Evolutionary conservation across 2,888 invertebrate species (phyloP).

Genomic region (Ptycholaimellus sp.): DNA sequence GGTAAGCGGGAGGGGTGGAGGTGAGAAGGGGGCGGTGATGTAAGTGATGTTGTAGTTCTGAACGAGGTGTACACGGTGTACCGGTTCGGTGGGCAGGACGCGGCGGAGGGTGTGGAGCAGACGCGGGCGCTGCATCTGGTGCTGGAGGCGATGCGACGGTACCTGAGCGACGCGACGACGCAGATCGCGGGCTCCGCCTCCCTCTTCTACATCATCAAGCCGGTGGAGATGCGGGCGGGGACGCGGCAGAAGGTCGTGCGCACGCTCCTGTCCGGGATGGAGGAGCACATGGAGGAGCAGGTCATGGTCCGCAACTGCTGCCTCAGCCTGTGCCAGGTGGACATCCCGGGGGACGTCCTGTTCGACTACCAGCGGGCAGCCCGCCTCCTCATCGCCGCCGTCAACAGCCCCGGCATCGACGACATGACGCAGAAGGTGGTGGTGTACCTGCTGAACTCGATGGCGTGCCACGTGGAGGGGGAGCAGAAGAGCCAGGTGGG

Average conservation of each 20-base stretch:
- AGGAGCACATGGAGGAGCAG: constrained; percentile 20
- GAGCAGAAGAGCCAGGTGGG: constrained; percentile 70
- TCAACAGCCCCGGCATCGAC: constrained; percentile 34
- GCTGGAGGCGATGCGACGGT: constrained; percentile 64
- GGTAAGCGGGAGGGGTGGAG: too few species aligned
- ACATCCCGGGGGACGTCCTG: constrained; percentile 66
- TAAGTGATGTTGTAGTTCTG: too few species aligned
- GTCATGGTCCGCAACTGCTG: constrained; percentile 82
- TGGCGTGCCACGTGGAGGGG: constrained; percentile 87
- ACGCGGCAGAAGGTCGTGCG: constrained; percentile 18
- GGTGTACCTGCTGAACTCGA: constrained; percentile 71
- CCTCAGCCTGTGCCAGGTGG: constrained; percentile 72
- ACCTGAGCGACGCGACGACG: constrained; percentile 59
- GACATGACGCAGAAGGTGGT: constrained; percentile 78
- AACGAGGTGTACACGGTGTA: constrained; percentile 49
- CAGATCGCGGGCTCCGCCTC: constrained; percentile 69
- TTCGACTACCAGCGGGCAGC: constrained; percentile 22
- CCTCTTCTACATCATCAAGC: constrained; percentile 50
- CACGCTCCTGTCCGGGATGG: constrained; percentile 18
- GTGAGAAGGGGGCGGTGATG: too few species aligned
- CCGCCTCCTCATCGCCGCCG: constrained; percentile 18
- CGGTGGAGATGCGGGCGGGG: constrained; percentile 17
- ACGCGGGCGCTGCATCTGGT: constrained; percentile 36
- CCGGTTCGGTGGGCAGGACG: constrained; percentile 19
- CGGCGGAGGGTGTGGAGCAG: constrained; percentile 7